phyloP scores from a whole-genome alignment of 2,113 vertebrate genomes.

The Oriolus oriolus region DNA sequence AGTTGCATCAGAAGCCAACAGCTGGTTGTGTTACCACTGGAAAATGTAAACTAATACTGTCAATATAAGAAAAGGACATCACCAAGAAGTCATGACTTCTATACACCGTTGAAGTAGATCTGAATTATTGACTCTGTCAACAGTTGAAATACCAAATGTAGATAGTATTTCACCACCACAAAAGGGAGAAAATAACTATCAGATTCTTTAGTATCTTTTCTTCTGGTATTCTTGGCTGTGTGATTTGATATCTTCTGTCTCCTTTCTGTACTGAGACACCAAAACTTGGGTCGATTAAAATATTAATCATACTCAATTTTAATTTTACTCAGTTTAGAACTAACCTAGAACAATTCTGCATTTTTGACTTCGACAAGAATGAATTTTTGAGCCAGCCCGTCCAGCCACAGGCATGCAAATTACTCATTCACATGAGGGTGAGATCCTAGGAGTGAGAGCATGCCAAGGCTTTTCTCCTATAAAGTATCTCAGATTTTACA shows the following conservation, averaged over 20 bases:
- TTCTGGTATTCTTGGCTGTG: background rate
- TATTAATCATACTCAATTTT: background rate
- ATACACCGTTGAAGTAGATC: background rate
- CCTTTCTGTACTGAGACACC: background rate
- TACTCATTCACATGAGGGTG: background rate
- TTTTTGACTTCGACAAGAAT: background rate
- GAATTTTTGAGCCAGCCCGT: background rate
- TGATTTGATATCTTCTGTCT: background rate
- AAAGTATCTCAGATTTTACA: rapidly evolving
- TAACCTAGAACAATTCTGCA: background rate
- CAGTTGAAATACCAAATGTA: background rate
- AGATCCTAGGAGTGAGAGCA: background rate
- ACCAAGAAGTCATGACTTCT: background rate
- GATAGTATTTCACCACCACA: background rate
- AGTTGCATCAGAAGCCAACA: background rate
- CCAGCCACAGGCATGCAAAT: background rate
- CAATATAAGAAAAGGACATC: background rate
- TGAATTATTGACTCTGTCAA: background rate
- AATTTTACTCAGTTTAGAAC: background rate
- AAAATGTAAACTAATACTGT: background rate
- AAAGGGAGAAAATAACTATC: background rate
- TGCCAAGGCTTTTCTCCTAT: background rate
- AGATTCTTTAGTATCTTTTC: background rate
- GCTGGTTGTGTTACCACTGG: background rate
- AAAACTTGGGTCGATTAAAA: background rate